Evolutionary conservation across 2,797 vertebrate genomes (phyloP).

Genomic region (Ctenopoma multispine): DNA sequence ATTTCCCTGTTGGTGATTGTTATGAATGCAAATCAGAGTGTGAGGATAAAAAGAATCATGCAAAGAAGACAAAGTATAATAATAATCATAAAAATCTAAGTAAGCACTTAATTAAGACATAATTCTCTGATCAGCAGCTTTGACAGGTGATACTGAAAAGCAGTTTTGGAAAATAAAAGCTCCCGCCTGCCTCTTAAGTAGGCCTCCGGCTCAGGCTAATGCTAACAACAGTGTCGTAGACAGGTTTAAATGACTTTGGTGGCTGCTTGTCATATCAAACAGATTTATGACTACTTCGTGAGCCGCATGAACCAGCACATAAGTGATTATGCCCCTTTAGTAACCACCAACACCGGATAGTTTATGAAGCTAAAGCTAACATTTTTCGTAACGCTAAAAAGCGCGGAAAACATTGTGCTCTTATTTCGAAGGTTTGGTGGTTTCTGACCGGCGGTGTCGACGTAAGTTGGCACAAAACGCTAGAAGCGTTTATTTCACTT

Average conservation of each 20-base stretch:
- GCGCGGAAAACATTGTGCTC: slow-evolving; percentile 83
- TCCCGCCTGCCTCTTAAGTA: slow-evolving; percentile 74
- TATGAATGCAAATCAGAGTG: not conserved
- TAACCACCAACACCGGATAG: rapidly evolving
- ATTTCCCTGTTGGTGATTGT: slow-evolving; percentile 1
- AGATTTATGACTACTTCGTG: rapidly evolving
- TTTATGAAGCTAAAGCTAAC: slow-evolving; percentile 16
- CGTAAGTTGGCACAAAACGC: slow-evolving; percentile 44
- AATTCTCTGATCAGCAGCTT: slow-evolving; percentile 25
- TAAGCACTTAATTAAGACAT: not conserved
- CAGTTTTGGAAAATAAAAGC: slow-evolving; percentile 85
- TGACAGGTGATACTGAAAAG: slow-evolving; percentile 50
- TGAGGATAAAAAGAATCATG: not conserved
- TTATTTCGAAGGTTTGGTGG: slow-evolving; percentile 85
- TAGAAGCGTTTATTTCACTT: not conserved
- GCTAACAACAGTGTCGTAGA: slow-evolving; percentile 46
- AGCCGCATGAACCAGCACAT: rapidly evolving
- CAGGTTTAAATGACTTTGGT: not conserved
- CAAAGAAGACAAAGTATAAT: not conserved
- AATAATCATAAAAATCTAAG: not conserved
- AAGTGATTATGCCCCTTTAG: rapidly evolving
- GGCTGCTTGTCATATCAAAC: rapidly evolving
- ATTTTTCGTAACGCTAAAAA: slow-evolving; percentile 35
- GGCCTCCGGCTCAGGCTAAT: slow-evolving; percentile 67
- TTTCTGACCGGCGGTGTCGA: slow-evolving; percentile 57